Evolutionary conservation across 2,113 vertebrate genomes (phyloP).

Genomic region (Notothenia rossii): DNA sequence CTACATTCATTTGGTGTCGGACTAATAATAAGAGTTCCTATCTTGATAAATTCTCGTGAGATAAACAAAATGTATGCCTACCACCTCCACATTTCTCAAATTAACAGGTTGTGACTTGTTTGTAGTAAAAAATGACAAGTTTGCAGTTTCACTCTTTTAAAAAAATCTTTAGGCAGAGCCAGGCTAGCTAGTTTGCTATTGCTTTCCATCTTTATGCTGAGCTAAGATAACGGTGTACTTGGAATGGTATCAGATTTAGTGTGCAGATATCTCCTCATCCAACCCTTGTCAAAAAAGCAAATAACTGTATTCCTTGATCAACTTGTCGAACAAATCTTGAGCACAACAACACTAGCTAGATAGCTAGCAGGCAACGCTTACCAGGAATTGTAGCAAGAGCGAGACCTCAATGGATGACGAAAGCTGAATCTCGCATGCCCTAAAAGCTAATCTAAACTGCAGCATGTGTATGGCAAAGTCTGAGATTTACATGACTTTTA

Average conservation of each 20-base stretch:
- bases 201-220: not conserved
- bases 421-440: constrained; percentile 40
- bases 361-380: not conserved
- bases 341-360: not conserved
- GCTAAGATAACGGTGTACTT: not conserved
- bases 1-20: no score
- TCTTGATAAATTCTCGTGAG: no score
- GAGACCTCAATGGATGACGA: constrained; percentile 20
- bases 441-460: constrained; percentile 30
- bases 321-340: not conserved
- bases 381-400: not conserved
- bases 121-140: no score
- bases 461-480: constrained; percentile 10
- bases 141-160: no score
- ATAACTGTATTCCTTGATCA: not conserved
- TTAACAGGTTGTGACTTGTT: not conserved
- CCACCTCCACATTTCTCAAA: not conserved
- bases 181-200: not conserved
- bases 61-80: not conserved
- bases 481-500: constrained; percentile 24
- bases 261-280: not conserved
- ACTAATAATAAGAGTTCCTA: no score
- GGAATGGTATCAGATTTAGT: not conserved
- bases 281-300: not conserved
- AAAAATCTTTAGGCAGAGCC: not conserved